Percentiles rank a stretch among this genome's conserved stretches.
Evolutionary conservation across 2,888 invertebrate genomes (phyloP).

Genomic region (Mesoligia furuncula): DNA sequence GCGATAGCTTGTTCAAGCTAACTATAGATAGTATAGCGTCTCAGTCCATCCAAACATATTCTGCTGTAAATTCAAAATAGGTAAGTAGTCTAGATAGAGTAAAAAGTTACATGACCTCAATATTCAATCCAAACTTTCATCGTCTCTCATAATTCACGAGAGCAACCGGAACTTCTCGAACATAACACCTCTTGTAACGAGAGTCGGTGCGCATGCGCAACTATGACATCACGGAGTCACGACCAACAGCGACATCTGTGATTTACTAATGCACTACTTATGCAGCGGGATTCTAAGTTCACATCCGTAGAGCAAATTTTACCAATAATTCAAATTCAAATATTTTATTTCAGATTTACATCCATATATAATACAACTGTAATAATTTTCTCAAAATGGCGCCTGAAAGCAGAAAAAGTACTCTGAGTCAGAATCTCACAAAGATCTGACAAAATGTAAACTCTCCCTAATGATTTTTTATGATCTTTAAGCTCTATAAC

Average conservation of each 20-base stretch:
- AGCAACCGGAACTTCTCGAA: conserved; percentile 42
- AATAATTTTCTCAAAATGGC: background rate
- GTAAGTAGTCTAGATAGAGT: background rate
- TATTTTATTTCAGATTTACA: too few relatives aligned
- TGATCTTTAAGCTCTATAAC: too few relatives aligned
- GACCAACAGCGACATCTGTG: conserved; percentile 55
- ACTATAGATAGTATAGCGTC: too few relatives aligned
- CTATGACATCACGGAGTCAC: conserved; percentile 47
- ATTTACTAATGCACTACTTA: conserved; percentile 46
- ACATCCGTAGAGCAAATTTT: background rate
- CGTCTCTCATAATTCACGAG: conserved; percentile 26
- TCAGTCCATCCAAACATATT: background rate
- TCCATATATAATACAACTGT: too few relatives aligned
- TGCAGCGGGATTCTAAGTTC: conserved; percentile 25
- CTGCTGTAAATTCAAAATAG: background rate
- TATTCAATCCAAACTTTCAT: conserved; percentile 38
- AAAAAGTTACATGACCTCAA: conserved; percentile 26
- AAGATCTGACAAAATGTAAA: too few relatives aligned
- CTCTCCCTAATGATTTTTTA: too few relatives aligned
- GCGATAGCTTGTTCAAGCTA: too few relatives aligned
- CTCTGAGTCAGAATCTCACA: background rate
- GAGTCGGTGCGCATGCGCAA: conserved; percentile 29
- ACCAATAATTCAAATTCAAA: too few relatives aligned
- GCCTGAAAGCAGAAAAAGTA: background rate
- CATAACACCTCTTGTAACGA: conserved; percentile 34